These are phyloP conservation scores for Idaea aversata DNA, from an alignment of 2,888 invertebrate genomes.

Conservation along the genomic window DNA sequence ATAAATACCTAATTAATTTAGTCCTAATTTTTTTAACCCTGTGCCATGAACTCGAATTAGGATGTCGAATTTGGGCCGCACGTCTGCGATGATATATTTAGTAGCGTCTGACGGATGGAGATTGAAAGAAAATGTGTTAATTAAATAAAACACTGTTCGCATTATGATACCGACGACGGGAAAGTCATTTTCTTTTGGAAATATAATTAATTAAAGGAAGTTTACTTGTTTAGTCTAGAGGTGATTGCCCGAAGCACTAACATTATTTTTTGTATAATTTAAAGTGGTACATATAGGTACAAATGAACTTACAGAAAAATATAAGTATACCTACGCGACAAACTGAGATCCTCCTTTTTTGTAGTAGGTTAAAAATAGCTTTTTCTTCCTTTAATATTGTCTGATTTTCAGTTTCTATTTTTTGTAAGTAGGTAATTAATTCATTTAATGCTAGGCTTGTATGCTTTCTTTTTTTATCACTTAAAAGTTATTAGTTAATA, in stretches of 20 bases:
- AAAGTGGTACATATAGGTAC: neutral
- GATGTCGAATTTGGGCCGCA: slow-evolving; percentile 44
- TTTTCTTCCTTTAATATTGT: no score
- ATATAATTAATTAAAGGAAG: neutral
- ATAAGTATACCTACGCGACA: no score
- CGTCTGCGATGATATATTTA: slow-evolving; percentile 31
- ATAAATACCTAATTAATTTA: slow-evolving; percentile 29
- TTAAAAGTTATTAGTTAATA: no score
- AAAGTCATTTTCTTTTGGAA: neutral
- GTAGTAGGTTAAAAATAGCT: neutral
- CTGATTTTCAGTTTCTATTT: neutral
- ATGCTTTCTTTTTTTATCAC: no score
- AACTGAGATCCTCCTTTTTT: no score
- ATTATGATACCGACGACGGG: neutral
- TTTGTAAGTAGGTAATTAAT: no score
- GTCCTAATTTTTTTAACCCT: slow-evolving; percentile 52
- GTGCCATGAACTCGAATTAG: slow-evolving; percentile 64
- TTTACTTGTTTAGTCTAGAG: neutral
- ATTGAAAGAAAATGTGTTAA: slow-evolving; percentile 10
- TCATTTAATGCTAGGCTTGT: no score
- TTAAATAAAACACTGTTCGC: slow-evolving; percentile 9
- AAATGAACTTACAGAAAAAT: no score
- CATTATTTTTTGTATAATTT: neutral
- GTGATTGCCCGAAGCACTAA: neutral
- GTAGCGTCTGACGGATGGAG: slow-evolving; percentile 1